Percentiles rank a stretch among this genome's conserved stretches.
Conservation (phyloP, 2,797 vertebrate species). For the Numenius phaeopus region DNA sequence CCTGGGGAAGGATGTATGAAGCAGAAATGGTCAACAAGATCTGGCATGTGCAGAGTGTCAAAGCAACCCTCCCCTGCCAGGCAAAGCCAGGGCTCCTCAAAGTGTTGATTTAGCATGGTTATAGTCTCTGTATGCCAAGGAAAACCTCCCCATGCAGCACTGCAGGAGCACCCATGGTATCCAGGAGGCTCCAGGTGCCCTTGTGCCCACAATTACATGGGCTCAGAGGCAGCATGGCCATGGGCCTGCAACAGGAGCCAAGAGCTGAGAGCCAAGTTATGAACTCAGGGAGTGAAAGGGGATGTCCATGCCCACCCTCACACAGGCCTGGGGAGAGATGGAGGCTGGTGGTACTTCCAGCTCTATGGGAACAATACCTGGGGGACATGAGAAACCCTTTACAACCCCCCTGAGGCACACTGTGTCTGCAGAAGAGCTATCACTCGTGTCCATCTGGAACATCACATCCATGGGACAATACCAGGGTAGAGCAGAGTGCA, state of each 20-base stretch:
- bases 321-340: not conserved
- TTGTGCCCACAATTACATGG: accelerated
- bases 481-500: not conserved
- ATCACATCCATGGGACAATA: not conserved
- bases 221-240: accelerated
- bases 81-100: not conserved
- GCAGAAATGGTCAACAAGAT: not conserved
- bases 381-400: not conserved
- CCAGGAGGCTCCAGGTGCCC: not conserved
- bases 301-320: not conserved
- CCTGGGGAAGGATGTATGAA: not conserved
- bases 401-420: accelerated
- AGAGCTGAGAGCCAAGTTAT: not conserved
- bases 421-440: not conserved
- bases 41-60: accelerated
- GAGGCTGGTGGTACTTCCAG: not conserved
- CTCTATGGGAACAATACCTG: not conserved
- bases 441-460: accelerated
- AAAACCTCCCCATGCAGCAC: not conserved
- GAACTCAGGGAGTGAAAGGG: not conserved
- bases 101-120: not conserved
- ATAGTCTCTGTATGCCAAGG: not conserved
- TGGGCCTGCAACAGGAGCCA: not conserved
- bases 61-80: not conserved
- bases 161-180: not conserved